phyloP scores from a whole-genome alignment of 2,113 vertebrate species.

The Ia io region DNA sequence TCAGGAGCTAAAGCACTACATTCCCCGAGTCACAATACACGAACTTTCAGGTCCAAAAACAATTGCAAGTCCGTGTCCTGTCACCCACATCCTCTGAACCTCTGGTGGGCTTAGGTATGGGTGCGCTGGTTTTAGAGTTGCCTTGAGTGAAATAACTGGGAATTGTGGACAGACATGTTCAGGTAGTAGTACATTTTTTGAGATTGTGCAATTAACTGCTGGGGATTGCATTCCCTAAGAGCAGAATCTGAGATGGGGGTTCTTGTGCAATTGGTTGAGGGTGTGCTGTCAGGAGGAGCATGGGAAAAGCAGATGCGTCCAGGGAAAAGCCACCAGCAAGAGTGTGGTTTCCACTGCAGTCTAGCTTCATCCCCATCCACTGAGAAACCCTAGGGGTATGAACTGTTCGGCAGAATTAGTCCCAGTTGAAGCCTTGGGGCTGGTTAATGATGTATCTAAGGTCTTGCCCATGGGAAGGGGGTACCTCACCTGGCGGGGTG shows the following conservation, averaged over 20 bases:
- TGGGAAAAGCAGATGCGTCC: background rate
- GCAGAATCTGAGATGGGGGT: background rate
- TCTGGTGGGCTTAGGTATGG: background rate
- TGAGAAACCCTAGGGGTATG: background rate
- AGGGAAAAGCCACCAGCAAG: background rate
- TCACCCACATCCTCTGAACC: background rate
- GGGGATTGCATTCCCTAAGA: accelerated
- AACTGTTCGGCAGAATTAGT: background rate
- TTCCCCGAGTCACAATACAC: too few relatives aligned
- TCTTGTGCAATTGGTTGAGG: background rate
- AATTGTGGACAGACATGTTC: background rate
- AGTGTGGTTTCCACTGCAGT: background rate
- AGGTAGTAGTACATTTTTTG: background rate
- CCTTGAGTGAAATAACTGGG: background rate
- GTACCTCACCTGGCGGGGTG: too few relatives aligned
- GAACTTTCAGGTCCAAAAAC: background rate
- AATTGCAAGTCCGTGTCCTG: background rate
- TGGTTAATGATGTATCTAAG: background rate
- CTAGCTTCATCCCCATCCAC: too few relatives aligned
- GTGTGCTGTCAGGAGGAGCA: background rate
- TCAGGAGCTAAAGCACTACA: background rate
- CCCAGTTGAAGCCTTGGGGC: background rate
- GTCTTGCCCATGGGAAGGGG: background rate
- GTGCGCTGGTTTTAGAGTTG: background rate
- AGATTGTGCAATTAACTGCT: background rate